Conservation (phyloP, 2,888 invertebrate genomes). For the Copidosoma aretas region DNA sequence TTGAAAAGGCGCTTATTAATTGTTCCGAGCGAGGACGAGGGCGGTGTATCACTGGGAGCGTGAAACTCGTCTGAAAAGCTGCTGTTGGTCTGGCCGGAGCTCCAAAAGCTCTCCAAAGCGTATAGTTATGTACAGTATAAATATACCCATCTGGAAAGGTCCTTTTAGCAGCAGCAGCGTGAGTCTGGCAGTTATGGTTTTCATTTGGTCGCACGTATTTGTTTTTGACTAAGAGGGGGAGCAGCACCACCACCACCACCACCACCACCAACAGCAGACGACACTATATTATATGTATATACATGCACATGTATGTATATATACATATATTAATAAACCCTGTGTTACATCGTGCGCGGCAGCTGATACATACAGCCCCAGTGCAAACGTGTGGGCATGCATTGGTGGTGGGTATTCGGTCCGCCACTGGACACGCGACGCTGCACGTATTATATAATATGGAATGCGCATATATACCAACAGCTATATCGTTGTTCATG, state of each 20-base stretch:
- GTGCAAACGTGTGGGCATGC: too few species aligned
- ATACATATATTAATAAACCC: too few species aligned
- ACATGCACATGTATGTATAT: too few species aligned
- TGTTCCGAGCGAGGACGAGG: neutral
- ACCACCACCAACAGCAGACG: neutral
- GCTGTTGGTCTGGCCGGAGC: conserved; percentile 9
- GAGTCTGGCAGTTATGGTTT: conserved; percentile 18
- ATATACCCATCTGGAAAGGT: conserved; percentile 1
- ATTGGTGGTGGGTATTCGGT: too few species aligned
- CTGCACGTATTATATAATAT: too few species aligned
- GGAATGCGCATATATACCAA: too few species aligned
- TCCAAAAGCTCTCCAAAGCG: conserved; percentile 21
- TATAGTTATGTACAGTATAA: neutral
- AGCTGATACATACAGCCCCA: too few species aligned
- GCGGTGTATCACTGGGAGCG: conserved; percentile 2
- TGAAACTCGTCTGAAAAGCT: conserved; percentile 15
- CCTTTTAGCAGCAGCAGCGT: conserved; percentile 11
- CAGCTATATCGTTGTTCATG: too few species aligned
- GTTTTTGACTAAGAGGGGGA: conserved; percentile 26
- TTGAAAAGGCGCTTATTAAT: conserved; percentile 37
- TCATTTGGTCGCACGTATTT: conserved; percentile 30
- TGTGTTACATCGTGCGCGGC: too few species aligned
- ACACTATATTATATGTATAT: too few species aligned
- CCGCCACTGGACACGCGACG: too few species aligned
- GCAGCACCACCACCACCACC: neutral